Evolutionary conservation across 2,113 vertebrate genomes (phyloP).

Genomic region (Panthera tigris): DNA sequence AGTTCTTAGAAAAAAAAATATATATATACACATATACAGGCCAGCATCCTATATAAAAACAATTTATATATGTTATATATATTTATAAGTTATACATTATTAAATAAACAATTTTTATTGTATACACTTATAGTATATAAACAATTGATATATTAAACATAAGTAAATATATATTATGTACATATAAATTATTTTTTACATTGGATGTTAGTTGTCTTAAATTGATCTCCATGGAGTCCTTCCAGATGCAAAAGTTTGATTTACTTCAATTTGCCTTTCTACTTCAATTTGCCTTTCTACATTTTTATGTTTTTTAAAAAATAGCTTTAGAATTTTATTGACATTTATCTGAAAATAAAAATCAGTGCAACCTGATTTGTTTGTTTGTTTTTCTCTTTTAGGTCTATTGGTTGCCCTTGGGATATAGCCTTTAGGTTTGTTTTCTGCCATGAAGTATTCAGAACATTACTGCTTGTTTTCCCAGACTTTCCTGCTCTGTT

Average conservation of each 20-base stretch:
- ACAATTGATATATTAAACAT: background rate
- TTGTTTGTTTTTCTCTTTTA: background rate
- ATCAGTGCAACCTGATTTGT: background rate
- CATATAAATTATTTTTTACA: background rate
- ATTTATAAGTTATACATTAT: background rate
- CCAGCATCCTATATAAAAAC: background rate
- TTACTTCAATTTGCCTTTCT: constrained; percentile 33
- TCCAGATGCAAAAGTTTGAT: background rate
- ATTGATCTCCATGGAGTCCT: background rate
- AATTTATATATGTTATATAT: background rate
- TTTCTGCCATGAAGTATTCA: background rate
- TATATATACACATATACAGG: background rate
- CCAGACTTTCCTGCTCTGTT: background rate
- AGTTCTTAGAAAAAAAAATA: background rate
- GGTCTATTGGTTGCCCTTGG: background rate
- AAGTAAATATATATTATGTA: background rate
- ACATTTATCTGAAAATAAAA: constrained; percentile 16
- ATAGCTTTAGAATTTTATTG: background rate
- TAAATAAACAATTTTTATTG: background rate
- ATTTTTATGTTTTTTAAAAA: background rate
- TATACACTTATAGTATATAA: background rate
- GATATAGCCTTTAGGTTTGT: background rate
- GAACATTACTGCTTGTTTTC: background rate
- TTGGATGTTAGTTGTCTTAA: background rate
- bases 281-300: constrained; percentile 1